Conservation (phyloP, 2,113 vertebrate species). For the Coptodon bakossiorum region DNA sequence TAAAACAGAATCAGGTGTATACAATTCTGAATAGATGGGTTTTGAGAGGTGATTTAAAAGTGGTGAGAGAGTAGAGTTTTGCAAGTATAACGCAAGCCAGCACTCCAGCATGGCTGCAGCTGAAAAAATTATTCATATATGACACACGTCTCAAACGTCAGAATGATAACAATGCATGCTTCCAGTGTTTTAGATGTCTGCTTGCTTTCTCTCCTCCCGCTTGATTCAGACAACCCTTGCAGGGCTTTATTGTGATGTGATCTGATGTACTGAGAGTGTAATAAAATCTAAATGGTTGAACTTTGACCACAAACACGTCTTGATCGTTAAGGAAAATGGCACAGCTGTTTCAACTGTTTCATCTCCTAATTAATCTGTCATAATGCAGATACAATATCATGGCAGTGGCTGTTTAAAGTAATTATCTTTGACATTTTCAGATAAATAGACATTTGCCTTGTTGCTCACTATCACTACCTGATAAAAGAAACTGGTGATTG, state of each 20-base stretch:
- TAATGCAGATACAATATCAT: not conserved
- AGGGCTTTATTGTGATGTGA: not conserved
- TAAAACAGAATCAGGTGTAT: not conserved
- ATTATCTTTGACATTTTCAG: slow-evolving; percentile 3
- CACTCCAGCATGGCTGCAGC: not conserved
- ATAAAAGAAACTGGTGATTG: not conserved
- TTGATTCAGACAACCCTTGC: not conserved
- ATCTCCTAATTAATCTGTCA: slow-evolving; percentile 1
- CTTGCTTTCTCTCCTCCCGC: not conserved
- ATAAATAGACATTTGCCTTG: not conserved
- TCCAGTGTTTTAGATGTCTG: not conserved
- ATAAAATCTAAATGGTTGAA: not conserved
- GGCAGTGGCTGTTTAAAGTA: not conserved
- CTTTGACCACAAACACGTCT: not conserved
- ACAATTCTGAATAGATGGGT: not conserved
- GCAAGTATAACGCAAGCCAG: not conserved
- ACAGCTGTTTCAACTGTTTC: not conserved
- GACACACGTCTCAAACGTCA: not conserved
- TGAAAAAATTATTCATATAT: not conserved
- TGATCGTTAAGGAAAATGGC: not conserved
- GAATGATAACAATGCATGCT: not conserved
- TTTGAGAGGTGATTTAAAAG: not conserved
- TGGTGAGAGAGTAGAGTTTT: not conserved
- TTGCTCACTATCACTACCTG: not conserved
- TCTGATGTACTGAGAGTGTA: not conserved